phyloP scores from a whole-genome alignment of 2,113 vertebrate genomes.

The Cyprinodon brontotheroides region DNA sequence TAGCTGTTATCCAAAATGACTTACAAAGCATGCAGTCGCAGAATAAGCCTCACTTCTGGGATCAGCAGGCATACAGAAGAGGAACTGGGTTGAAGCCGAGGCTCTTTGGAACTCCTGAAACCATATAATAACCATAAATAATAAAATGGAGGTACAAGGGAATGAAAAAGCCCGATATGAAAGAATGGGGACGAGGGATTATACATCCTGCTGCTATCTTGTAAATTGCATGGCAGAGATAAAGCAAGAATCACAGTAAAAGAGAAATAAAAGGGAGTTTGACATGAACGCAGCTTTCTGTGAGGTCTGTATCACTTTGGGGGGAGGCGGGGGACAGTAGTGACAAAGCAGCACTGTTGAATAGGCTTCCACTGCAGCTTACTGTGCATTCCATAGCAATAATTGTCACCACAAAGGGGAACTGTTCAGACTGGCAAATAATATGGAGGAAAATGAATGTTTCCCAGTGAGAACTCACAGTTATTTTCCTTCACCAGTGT shows the following conservation, averaged over 20 bases:
- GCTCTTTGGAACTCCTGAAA: slow-evolving; percentile 20
- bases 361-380: slow-evolving; percentile 22
- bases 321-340: slow-evolving; percentile 5
- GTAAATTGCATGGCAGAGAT: slow-evolving; percentile 49
- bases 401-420: slow-evolving; percentile 39
- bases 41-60: slow-evolving; percentile 22
- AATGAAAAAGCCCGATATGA: slow-evolving; percentile 34
- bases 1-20: slow-evolving; percentile 29
- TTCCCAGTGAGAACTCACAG: background rate
- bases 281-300: slow-evolving; percentile 37
- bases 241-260: slow-evolving; percentile 31
- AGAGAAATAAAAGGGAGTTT: slow-evolving; percentile 27
- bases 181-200: slow-evolving; percentile 51
- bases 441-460: slow-evolving; percentile 6
- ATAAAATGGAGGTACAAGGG: slow-evolving; percentile 33
- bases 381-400: slow-evolving; percentile 14
- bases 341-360: slow-evolving; percentile 12
- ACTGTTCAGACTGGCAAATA: slow-evolving; percentile 19
- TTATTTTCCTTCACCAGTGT: background rate
- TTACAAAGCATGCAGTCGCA: slow-evolving; percentile 10
- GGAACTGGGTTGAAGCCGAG: slow-evolving; percentile 2
- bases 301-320: slow-evolving; percentile 20
- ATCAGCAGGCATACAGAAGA: slow-evolving; percentile 13
- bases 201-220: slow-evolving; percentile 34
- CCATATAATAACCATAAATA: slow-evolving; percentile 45